A percentile compares a stretch with the other conserved stretches of the same genome.
Evolutionary conservation across 1,140 invertebrate genomes (phyloP).

Genomic region (Steinernema khuongi): DNA sequence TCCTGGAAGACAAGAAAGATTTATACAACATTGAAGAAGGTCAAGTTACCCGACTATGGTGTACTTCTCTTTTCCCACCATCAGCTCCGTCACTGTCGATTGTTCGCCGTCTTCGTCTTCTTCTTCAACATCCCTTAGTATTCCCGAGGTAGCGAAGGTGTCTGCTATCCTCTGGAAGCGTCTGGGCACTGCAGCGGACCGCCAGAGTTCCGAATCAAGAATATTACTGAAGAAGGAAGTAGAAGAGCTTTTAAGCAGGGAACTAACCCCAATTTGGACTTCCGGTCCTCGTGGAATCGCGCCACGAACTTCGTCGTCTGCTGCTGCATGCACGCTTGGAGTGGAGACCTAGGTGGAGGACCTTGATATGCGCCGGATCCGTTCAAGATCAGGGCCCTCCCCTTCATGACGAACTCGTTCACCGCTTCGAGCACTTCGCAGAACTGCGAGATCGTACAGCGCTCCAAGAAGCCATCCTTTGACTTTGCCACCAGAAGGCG

Average conservation of each 20-base stretch:
- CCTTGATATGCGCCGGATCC: slow-evolving; percentile 22
- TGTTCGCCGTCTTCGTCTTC: slow-evolving; percentile 12
- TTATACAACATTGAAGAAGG: neutral
- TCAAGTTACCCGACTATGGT: slow-evolving; percentile 71
- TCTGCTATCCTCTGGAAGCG: slow-evolving; percentile 78
- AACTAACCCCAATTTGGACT: slow-evolving; percentile 72
- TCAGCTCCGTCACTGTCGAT: slow-evolving; percentile 20
- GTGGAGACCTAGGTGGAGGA: slow-evolving; percentile 39
- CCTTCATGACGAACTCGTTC: slow-evolving; percentile 72
- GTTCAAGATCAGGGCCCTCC: slow-evolving; percentile 61
- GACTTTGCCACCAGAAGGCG: slow-evolving; percentile 31
- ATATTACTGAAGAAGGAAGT: slow-evolving; percentile 60
- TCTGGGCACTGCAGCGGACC: slow-evolving; percentile 77
- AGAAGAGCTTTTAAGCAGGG: slow-evolving; percentile 4
- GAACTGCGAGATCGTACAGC: slow-evolving; percentile 70
- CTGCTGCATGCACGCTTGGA: slow-evolving; percentile 40
- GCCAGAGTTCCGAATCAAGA: slow-evolving; percentile 86
- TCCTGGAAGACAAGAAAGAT: slow-evolving; percentile 58
- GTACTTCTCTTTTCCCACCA: slow-evolving; percentile 44
- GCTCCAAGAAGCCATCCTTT: slow-evolving; percentile 62
- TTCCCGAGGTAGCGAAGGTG: neutral
- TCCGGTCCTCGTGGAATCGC: slow-evolving; percentile 80
- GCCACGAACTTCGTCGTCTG: slow-evolving; percentile 69
- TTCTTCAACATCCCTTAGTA: neutral
- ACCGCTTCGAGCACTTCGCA: slow-evolving; percentile 72